These are phyloP conservation scores for Artemisiospiza belli DNA, from an alignment of 2,113 vertebrate species.

Conservation along the genomic window DNA sequence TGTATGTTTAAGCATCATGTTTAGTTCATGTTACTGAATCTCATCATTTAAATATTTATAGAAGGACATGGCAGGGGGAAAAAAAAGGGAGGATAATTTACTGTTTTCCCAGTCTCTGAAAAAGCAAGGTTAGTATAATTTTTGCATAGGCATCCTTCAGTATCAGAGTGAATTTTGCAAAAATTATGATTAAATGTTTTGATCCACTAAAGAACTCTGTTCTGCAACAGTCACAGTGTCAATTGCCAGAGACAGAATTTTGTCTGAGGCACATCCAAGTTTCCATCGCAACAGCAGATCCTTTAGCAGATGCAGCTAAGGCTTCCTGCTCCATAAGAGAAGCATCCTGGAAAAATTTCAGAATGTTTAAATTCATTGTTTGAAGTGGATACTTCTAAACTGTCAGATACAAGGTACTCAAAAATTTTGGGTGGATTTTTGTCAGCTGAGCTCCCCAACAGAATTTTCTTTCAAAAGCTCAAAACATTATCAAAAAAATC, in stretches of 20 bases:
- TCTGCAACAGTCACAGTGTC: not conserved
- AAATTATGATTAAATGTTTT: not conserved
- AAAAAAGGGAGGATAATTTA: not conserved
- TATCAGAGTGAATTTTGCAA: not conserved
- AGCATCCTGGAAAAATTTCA: not conserved
- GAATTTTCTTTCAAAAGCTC: not conserved
- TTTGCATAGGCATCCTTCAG: not conserved
- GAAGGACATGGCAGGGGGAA: accelerated
- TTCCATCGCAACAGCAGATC: not conserved
- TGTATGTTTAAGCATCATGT: not conserved
- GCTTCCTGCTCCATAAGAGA: not conserved
- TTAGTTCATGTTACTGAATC: not conserved
- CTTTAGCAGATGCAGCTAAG: not conserved
- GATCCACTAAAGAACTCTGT: not conserved
- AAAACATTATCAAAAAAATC: not conserved
- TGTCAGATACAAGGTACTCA: not conserved
- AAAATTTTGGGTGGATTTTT: not conserved
- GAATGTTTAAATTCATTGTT: not conserved
- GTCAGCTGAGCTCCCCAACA: not conserved
- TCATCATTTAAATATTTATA: not conserved
- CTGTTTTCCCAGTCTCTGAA: not conserved
- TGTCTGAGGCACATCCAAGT: not conserved
- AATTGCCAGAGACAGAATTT: not conserved
- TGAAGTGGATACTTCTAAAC: not conserved
- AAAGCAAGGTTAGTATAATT: not conserved